Evolutionary conservation across 2,888 invertebrate species (phyloP), one percentile per base, ranked within the genome.

Genomic region (Eurytoma adleriae): DNA sequence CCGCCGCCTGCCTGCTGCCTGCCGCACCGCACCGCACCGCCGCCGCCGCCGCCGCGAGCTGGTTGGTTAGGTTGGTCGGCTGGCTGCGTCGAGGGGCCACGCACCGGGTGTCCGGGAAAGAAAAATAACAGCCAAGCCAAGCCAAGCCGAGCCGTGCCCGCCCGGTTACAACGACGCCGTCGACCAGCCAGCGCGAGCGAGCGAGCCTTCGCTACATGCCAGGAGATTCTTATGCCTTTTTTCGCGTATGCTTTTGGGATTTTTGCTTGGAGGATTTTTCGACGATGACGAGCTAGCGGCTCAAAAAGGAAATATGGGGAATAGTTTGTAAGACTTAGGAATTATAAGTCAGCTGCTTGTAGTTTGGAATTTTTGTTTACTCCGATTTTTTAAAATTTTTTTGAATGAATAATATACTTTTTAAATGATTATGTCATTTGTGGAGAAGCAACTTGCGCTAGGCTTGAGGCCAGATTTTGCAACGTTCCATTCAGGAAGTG

Each of bases 61-160:
- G 40, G 40, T 40, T 40, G 40, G 40, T 40, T 40, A 40, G 40
- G 40, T 40, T 40, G 40, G 40, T 40, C 40, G 40, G 40, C 40
- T 40, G 40, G 68, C 68, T 77, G 64, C 62, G 62, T 68, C 72
- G 78, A 73, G 78, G 78, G 82, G 81, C 79, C 78, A 73, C 80
- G 70, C 73, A 78, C 75, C 67, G 80, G 76, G 75, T 78, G 75
- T 70, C 78, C 80, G 82, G 71, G 74, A 81, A 72, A 82, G 73
- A 80, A 82, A 79, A 77, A 78, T 66, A 78, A 69, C 79, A 79
- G 16, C 54, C 54, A 54, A 54, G 54, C 54, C 54, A 54, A 81
- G 81, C 77, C 78, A 76, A 52, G 81, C 80, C 77, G 12, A 54
- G 54, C 54, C 54, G 54, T 3, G 52, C 52, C 52, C 52, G 52